Evolutionary conservation across 2,797 vertebrate genomes (phyloP).

Genomic region (Pelobates cultripes): DNA sequence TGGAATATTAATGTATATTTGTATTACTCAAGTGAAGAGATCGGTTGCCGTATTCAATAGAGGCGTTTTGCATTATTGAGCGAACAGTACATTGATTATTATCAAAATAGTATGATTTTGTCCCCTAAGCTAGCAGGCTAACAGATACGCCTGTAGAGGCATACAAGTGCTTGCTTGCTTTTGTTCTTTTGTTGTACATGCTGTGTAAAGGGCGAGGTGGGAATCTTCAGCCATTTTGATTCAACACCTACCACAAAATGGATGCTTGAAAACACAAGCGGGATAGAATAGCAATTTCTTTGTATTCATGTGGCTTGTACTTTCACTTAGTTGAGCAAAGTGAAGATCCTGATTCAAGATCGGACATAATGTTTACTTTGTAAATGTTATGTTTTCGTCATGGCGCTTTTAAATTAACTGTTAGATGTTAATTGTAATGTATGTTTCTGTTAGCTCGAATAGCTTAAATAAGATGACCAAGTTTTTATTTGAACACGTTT

Average conservation of each 20-base stretch:
- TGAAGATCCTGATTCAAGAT: too few relatives aligned
- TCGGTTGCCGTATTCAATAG: neutral
- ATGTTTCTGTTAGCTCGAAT: too few relatives aligned
- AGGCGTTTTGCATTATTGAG: neutral
- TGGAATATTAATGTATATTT: neutral
- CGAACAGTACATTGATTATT: neutral
- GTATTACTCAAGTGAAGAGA: neutral
- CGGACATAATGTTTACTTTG: too few relatives aligned
- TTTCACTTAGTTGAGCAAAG: too few relatives aligned
- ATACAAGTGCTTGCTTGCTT: neutral
- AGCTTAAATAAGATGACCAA: too few relatives aligned
- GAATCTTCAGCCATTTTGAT: constrained; percentile 43
- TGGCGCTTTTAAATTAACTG: too few relatives aligned
- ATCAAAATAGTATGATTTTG: constrained; percentile 1
- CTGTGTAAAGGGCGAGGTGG: neutral
- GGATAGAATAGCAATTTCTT: neutral
- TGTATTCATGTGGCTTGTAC: too few relatives aligned
- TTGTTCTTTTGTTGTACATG: constrained; percentile 13
- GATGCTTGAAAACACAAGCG: constrained; percentile 1
- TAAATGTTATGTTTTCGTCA: too few relatives aligned
- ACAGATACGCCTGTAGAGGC: neutral
- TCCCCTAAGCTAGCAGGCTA: neutral
- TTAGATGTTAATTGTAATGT: too few relatives aligned
- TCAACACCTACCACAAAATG: constrained; percentile 39
- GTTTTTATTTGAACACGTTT: too few relatives aligned